Base-by-base conservation (phyloP, 2,113 vertebrate genomes). In the Athene cunicularia region DNA sequence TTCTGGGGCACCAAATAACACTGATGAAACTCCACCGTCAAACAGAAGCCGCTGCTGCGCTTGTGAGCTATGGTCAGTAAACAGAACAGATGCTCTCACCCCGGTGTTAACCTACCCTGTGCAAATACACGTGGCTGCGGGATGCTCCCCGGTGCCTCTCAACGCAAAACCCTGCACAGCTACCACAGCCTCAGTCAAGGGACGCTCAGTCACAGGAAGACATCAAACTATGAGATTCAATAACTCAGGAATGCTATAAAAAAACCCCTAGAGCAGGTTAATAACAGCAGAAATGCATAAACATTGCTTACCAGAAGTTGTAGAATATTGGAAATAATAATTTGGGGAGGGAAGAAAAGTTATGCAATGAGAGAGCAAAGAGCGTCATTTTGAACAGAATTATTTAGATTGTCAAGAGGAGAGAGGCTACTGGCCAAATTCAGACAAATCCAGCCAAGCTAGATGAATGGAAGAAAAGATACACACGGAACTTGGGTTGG, bases 91-190 rank as follows among this genome's bases (percentile, higher is more conserved):
- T 2, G 6, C 19, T 9, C 41, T 49, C 56, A 74, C 23, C 11
- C 37, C 2, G 3, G 5, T 5, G 33, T 28, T 17, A 71, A 63
- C 63, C 55, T 23, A 23, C 4, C 26, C 8, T 0, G 5, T 52
- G 56, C 73, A 80, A 64, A 37, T 14, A 35, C 55, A 26, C 27
- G 10, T 32, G 75, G 41, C 26, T 37, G 5, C 8, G 22, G 82
- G 79, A 50, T 8, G 21, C 47, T 20, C 4, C 58, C 33, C 50
- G 28, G 18, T 0, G 1, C 56, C 53, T 32, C 63, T 28, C 63
- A 18, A 10, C 7, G 67, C 67, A 70, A 80, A 67, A n/a, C 22
- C 28, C 90, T 41, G 32, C 71, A 72, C 6, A 88, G 90, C 55
- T n/a, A 50, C 59, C 72, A 35, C 85, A 41, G 28, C 72, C 55